Percentiles rank a stretch among this genome's conserved stretches.
These are phyloP conservation scores for Oophaga pumilio DNA, from an alignment of 2,113 vertebrate genomes.

Conservation along the genomic window DNA sequence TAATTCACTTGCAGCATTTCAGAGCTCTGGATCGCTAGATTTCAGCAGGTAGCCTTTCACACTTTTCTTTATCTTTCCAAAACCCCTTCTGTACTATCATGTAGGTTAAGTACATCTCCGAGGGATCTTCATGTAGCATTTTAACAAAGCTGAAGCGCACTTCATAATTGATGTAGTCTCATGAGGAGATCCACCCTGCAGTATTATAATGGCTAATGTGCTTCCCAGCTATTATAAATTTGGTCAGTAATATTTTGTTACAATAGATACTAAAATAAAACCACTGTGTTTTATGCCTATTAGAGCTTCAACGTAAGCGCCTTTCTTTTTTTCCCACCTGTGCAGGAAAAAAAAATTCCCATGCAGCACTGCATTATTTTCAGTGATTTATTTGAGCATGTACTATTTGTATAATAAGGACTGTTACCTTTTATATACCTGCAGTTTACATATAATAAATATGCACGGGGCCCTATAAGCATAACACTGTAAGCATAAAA, in stretches of 20 bases:
- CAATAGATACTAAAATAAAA: not conserved
- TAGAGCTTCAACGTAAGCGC: too few relatives aligned
- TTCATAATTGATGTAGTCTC: conserved; percentile 49
- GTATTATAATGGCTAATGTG: not conserved
- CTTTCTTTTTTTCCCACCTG: too few relatives aligned
- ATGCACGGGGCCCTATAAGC: too few relatives aligned
- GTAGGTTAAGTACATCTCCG: conserved; percentile 52
- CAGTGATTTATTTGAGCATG: too few relatives aligned
- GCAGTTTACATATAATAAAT: too few relatives aligned
- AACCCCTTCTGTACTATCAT: conserved; percentile 31
- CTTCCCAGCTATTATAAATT: conserved; percentile 43
- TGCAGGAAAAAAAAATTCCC: too few relatives aligned
- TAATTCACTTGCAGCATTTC: conserved; percentile 52
- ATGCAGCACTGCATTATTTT: too few relatives aligned
- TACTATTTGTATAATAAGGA: too few relatives aligned
- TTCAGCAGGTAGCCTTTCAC: conserved; percentile 45
- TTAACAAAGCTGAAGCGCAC: conserved; percentile 37
- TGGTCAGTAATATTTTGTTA: conserved; percentile 36
- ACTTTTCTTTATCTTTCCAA: conserved; percentile 32
- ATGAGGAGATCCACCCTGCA: conserved; percentile 33
- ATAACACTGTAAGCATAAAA: too few relatives aligned
- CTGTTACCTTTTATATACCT: too few relatives aligned
- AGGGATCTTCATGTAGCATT: conserved; percentile 40
- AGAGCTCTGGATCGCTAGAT: conserved; percentile 29
- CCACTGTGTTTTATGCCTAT: not conserved